These are phyloP conservation scores for Ammodytes marinus DNA, from an alignment of 2,113 vertebrate species.

Conservation along the genomic window DNA sequence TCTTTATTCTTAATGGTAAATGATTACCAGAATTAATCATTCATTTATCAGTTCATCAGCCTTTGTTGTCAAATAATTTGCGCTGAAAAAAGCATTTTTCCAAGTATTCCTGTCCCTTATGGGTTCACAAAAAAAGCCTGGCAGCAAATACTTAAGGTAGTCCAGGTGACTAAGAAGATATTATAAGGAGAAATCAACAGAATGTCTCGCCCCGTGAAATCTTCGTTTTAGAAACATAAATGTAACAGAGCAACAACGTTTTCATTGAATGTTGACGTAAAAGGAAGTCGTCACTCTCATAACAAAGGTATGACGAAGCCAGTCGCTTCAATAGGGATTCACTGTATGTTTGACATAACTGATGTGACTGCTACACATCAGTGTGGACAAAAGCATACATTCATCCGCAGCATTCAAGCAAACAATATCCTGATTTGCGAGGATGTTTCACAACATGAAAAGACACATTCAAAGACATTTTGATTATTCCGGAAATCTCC, in stretches of 20 bases:
- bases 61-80: no score
- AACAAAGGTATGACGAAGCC: constrained; percentile 20
- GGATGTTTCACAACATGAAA: constrained; percentile 50
- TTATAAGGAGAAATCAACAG: background rate
- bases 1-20: no score
- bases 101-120: background rate
- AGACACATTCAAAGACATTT: constrained; percentile 42
- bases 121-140: background rate
- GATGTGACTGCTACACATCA: constrained; percentile 27
- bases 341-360: constrained; percentile 35
- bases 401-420: constrained; percentile 27
- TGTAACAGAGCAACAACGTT: background rate
- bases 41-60: background rate
- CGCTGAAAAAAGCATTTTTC: no score
- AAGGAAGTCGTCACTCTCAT: constrained; percentile 21
- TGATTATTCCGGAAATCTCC: constrained; percentile 36
- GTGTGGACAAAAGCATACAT: background rate
- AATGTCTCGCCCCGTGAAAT: background rate
- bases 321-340: constrained; percentile 23
- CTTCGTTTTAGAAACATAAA: background rate
- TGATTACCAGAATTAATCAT: background rate
- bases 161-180: background rate
- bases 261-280: constrained; percentile 14
- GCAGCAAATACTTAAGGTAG: background rate
- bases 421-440: constrained; percentile 53